Conservation (phyloP, 2,888 invertebrate species). For the Diarsia rubi region DNA sequence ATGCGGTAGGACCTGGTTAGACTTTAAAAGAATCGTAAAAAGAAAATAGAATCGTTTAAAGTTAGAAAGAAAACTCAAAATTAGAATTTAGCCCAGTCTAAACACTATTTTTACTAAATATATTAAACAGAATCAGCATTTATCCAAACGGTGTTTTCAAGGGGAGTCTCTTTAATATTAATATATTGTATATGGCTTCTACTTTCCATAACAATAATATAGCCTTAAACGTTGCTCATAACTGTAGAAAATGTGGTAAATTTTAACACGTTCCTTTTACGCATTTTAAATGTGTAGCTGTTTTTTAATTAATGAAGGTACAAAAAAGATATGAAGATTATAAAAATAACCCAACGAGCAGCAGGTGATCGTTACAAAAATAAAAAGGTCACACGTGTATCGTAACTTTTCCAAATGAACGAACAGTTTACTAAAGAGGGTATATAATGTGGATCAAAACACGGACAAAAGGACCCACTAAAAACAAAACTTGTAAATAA, state of each 20-base stretch:
- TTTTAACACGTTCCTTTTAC: too few relatives aligned
- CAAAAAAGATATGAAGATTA: not conserved
- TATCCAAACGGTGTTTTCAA: not conserved
- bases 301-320: not conserved
- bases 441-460: not conserved
- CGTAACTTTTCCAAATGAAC: slow-evolving; percentile 3
- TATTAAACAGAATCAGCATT: not conserved
- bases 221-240: not conserved
- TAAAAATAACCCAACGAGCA: not conserved
- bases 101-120: not conserved
- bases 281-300: too few relatives aligned
- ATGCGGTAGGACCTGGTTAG: slow-evolving; percentile 8
- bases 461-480: not conserved
- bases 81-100: not conserved
- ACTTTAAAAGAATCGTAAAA: too few relatives aligned
- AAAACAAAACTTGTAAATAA: too few relatives aligned
- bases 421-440: not conserved
- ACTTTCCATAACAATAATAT: not conserved
- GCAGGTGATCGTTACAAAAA: not conserved
- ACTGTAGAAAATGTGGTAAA: not conserved
- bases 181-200: too few relatives aligned
- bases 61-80: not conserved
- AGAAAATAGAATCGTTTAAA: not conserved
- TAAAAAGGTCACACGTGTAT: slow-evolving; percentile 13
- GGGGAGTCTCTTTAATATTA: not conserved